phyloP scores from a whole-genome alignment of 1,140 invertebrate genomes.

The Bilobella aurantiaca region DNA sequence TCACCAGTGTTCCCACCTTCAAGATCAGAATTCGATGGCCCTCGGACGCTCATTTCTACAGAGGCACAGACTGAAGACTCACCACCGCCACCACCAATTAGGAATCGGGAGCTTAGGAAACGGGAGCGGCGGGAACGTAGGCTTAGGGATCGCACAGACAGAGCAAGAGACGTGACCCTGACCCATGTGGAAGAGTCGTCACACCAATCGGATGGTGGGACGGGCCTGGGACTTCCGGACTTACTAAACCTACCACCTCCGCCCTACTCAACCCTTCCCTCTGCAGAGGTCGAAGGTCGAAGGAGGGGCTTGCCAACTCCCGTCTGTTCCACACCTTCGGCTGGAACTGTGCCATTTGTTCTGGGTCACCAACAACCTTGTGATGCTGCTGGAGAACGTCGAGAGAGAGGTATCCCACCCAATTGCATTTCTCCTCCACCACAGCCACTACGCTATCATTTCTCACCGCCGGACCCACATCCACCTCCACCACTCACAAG shows the following conservation, averaged over 20 bases:
- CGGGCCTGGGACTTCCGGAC: slow-evolving; percentile 41
- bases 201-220: not conserved
- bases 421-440: slow-evolving; percentile 10
- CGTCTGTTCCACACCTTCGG: slow-evolving; percentile 3
- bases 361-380: too few species aligned
- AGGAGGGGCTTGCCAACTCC: slow-evolving; percentile 28
- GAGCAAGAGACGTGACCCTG: not conserved
- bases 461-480: slow-evolving; percentile 9
- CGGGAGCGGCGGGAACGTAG: slow-evolving; percentile 28
- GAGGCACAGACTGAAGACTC: slow-evolving; percentile 40
- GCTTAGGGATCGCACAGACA: not conserved
- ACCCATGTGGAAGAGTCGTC: not conserved
- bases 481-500: slow-evolving; percentile 6
- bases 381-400: too few species aligned
- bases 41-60: slow-evolving; percentile 37
- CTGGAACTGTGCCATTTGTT: too few species aligned
- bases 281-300: slow-evolving; percentile 22
- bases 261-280: slow-evolving; percentile 42
- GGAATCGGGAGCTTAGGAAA: slow-evolving; percentile 35
- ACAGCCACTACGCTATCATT: slow-evolving; percentile 25
- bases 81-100: slow-evolving; percentile 12
- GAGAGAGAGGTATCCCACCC: not conserved
- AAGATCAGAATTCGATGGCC: too few species aligned
- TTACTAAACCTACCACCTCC: slow-evolving; percentile 45
- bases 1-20: too few species aligned